Percentiles rank a stretch among this genome's conserved stretches.
Evolutionary conservation across 2,888 invertebrate genomes (phyloP).

Genomic region (Morpho deidamia): DNA sequence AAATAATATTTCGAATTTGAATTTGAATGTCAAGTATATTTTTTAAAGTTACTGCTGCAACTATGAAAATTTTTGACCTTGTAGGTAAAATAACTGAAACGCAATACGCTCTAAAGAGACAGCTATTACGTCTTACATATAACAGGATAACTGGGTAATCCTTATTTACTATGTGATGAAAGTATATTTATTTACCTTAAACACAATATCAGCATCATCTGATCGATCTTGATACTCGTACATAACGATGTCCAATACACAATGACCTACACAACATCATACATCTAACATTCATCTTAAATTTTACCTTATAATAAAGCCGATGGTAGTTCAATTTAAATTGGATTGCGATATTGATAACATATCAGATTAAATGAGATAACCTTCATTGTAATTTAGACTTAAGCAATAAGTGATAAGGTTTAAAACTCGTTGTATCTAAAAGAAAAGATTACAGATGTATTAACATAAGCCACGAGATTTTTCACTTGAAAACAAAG

Average conservation of each 20-base stretch:
- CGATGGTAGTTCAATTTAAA: slow-evolving; percentile 15
- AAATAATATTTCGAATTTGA: no score
- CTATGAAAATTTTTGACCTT: no score
- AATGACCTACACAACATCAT: slow-evolving; percentile 1
- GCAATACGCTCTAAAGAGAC: no score
- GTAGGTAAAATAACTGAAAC: no score
- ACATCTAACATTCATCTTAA: neutral
- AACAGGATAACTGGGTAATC: no score
- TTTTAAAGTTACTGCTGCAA: no score
- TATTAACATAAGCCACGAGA: slow-evolving; percentile 15
- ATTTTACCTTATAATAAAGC: neutral
- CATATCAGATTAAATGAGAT: slow-evolving; percentile 28
- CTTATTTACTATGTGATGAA: no score
- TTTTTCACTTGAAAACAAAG: slow-evolving; percentile 16
- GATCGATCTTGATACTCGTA: slow-evolving; percentile 1
- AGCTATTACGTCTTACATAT: no score
- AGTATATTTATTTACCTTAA: neutral
- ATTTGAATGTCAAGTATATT: no score
- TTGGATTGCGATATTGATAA: slow-evolving; percentile 18
- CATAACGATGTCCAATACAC: neutral
- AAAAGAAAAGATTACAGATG: slow-evolving; percentile 14
- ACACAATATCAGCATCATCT: neutral
- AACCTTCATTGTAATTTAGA: slow-evolving; percentile 7
- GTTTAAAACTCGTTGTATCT: neutral
- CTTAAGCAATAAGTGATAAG: slow-evolving; percentile 6